phyloP scores from a whole-genome alignment of 1,140 invertebrate genomes.

The Globodera ellingtonae region DNA sequence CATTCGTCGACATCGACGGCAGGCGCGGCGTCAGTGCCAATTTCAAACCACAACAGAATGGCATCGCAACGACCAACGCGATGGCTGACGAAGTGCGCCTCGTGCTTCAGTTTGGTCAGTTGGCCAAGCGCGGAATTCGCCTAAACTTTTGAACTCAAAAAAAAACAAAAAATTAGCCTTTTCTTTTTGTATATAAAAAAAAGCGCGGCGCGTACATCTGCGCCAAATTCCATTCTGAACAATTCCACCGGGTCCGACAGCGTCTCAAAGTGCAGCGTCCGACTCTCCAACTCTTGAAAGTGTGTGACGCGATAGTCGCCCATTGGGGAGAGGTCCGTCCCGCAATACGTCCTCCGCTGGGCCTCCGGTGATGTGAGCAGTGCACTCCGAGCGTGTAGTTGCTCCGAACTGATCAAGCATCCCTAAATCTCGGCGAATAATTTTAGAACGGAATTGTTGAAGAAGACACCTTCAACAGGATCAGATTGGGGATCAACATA shows the following conservation, averaged over 20 bases:
- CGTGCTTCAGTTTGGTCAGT: slow-evolving; percentile 20
- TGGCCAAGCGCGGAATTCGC: slow-evolving; percentile 17
- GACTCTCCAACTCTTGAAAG: slow-evolving; percentile 39
- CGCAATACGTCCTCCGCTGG: slow-evolving; percentile 26
- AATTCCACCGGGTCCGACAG: slow-evolving; percentile 32
- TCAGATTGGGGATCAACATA: slow-evolving; percentile 24
- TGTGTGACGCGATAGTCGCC: slow-evolving; percentile 28
- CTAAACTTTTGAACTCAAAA: not conserved
- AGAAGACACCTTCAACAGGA: not conserved
- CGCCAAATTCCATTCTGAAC: slow-evolving; percentile 28
- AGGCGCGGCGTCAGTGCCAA: not conserved
- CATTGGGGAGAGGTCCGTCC: slow-evolving; percentile 33
- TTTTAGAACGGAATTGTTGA: not conserved
- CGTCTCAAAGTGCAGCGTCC: slow-evolving; percentile 23
- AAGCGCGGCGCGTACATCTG: not conserved
- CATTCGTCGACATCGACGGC: not conserved
- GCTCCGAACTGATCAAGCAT: slow-evolving; percentile 26
- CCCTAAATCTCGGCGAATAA: not conserved
- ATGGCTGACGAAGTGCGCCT: not conserved
- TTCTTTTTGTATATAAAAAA: too few species aligned
- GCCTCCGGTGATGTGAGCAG: slow-evolving; percentile 10
- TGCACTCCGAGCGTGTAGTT: slow-evolving; percentile 29
- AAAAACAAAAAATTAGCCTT: too few species aligned
- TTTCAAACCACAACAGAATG: slow-evolving; percentile 33
- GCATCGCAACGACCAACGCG: slow-evolving; percentile 19